Evolutionary conservation across 64 coral and sea anemone genomes (phyloP).

Genomic region (Porites australiensis): DNA sequence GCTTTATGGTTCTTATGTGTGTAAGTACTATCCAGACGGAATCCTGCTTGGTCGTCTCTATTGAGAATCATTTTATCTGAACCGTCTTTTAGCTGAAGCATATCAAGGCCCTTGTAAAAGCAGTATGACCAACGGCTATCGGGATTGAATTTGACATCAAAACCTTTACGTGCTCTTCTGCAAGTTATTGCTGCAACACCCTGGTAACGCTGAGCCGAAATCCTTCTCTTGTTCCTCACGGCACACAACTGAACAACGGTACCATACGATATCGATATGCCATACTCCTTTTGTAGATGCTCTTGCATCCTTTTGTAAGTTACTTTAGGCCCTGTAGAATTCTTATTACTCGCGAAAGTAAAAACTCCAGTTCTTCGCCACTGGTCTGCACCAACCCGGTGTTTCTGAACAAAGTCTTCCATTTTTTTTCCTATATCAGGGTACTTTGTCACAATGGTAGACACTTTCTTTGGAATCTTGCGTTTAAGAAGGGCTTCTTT

Average conservation of each 20-base stretch:
- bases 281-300: constrained; percentile 18
- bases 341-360: background rate
- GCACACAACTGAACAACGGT: constrained; percentile 33
- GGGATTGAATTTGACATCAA: constrained; percentile 21
- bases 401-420: constrained; percentile 26
- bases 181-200: constrained; percentile 23
- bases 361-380: constrained; percentile 26
- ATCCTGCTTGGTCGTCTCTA: background rate
- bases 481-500: constrained; percentile 35
- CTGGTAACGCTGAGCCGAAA: background rate
- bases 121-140: constrained; percentile 5
- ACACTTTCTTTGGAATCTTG: constrained; percentile 42
- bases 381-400: constrained; percentile 48
- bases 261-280: background rate
- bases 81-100: constrained; percentile 36
- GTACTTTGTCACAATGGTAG: constrained; percentile 40
- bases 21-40: constrained; percentile 47
- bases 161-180: constrained; percentile 32
- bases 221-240: constrained; percentile 25
- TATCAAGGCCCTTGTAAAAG: constrained; percentile 21
- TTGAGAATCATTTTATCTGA: background rate
- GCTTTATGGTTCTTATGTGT: constrained; percentile 40
- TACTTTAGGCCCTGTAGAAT: background rate
- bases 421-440: constrained; percentile 39
- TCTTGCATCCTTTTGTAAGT: constrained; percentile 21